phyloP scores from a whole-genome alignment of 2,888 invertebrate species.

The Machimus rusticus region DNA sequence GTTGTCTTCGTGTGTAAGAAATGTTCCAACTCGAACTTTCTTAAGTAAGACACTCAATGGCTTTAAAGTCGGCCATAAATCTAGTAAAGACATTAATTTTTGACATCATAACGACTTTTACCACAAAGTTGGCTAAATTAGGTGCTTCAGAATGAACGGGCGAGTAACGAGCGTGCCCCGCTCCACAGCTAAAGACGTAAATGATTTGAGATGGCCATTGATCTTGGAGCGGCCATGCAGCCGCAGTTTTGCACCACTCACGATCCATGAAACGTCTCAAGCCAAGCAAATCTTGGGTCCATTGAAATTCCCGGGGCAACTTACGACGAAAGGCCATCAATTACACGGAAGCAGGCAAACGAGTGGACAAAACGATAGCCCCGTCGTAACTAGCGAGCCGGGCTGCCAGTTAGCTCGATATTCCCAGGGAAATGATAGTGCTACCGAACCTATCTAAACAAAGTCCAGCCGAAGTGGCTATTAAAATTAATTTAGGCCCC shows the following conservation, averaged over 20 bases:
- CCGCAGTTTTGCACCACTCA: neutral
- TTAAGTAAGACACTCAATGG: neutral
- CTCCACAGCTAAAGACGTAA: neutral
- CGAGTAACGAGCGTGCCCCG: neutral
- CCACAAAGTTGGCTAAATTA: neutral
- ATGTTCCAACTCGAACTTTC: neutral
- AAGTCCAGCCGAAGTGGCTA: neutral
- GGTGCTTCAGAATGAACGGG: neutral
- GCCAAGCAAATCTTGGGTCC: neutral
- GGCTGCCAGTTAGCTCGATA: neutral
- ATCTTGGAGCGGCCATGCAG: neutral
- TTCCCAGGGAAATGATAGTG: conserved; percentile 9
- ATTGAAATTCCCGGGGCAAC: neutral
- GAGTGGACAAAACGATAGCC: neutral
- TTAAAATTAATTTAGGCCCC: conserved; percentile 27
- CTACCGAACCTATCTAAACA: conserved; percentile 20
- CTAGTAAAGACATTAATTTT: neutral
- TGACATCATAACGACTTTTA: neutral
- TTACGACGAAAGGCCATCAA: neutral
- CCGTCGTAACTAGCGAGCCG: neutral
- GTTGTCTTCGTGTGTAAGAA: neutral
- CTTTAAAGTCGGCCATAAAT: neutral
- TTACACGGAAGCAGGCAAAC: neutral
- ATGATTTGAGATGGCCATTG: neutral
- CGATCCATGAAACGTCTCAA: neutral